These are phyloP conservation scores for Artemia franciscana DNA, from an alignment of 1,140 invertebrate genomes.

Conservation along the genomic window DNA sequence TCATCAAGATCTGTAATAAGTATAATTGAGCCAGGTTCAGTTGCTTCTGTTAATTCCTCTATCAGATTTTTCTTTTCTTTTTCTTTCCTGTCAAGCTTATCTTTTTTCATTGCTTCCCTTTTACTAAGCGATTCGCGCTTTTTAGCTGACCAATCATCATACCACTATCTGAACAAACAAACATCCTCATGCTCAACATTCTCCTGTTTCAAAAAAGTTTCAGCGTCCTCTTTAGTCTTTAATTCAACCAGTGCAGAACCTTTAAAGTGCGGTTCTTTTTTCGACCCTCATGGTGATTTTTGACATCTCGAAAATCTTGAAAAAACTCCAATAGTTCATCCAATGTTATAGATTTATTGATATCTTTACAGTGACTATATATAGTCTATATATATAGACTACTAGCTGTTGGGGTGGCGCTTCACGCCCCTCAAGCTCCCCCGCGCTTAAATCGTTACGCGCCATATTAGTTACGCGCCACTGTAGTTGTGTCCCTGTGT, in stretches of 20 bases:
- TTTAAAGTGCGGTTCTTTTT: constrained; percentile 44
- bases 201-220: constrained; percentile 34
- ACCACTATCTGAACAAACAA: constrained; percentile 41
- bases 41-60: neutral
- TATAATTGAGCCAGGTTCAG: neutral
- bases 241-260: constrained; percentile 75
- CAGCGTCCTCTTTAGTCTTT: constrained; percentile 40
- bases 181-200: constrained; percentile 43
- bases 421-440: too few relatives aligned
- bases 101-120: neutral
- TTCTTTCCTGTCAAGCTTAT: neutral
- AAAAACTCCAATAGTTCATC: constrained; percentile 51
- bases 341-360: constrained; percentile 38
- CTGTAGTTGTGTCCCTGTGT: too few relatives aligned
- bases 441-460: too few relatives aligned
- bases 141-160: constrained; percentile 15
- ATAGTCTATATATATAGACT: too few relatives aligned
- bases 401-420: too few relatives aligned
- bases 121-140: neutral
- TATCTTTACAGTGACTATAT: constrained; percentile 80
- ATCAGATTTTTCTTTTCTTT: neutral
- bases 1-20: neutral
- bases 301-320: constrained; percentile 37
- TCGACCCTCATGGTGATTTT: constrained; percentile 48
- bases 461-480: too few relatives aligned